Evolutionary conservation across 1,140 invertebrate genomes (phyloP), one percentile per base, ranked within the genome.

Genomic region (Aphelinus atriplicis): DNA sequence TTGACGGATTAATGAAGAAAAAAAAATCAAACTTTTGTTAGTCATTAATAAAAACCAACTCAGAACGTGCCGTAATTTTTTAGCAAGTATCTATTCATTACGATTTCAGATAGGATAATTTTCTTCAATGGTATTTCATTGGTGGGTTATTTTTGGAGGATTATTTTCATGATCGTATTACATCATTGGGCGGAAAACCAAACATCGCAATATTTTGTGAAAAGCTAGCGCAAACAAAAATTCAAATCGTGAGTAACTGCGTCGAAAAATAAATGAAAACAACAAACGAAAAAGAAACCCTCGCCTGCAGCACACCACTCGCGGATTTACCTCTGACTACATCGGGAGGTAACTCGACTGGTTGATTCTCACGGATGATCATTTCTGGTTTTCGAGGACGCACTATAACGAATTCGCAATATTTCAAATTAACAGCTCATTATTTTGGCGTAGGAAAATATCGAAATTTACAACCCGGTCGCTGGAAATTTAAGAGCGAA

Each of bases 331-430:
- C 94, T 94, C 95, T 92, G 77, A 95, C 93, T 83, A 97, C 96
- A 88, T 96, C 95, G 78, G 95, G 94, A 71, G 96, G 95, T 81
- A 97, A 89, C 84, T 96, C 95, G 78, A 92, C 87, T 7, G 96
- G 96, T 85, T 95, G 92, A 89, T 94, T 97, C 89, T 97, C 96
- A 80, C 95, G 92, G 82, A 97, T 96, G 80, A 97, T 97, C 88
- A 96, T 90, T 88, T 96, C 94, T 77, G 94, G 93, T 85, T 94
- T 95, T 84, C 92, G 90, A 61, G 92, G 91, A 81, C 88, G 91
- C 70, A 90, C 91, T 90, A 85, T 7, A 77, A 77, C 55, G 26
- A 26, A 26, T 26, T 26, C 26, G 26, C 26, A 26, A 26, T 26
- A 26, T 26, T 26, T 26, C 26, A 26, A 26, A 26, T 26, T 26